phyloP scores from a whole-genome alignment of 2,113 vertebrate species.

The Tautogolabrus adspersus region DNA sequence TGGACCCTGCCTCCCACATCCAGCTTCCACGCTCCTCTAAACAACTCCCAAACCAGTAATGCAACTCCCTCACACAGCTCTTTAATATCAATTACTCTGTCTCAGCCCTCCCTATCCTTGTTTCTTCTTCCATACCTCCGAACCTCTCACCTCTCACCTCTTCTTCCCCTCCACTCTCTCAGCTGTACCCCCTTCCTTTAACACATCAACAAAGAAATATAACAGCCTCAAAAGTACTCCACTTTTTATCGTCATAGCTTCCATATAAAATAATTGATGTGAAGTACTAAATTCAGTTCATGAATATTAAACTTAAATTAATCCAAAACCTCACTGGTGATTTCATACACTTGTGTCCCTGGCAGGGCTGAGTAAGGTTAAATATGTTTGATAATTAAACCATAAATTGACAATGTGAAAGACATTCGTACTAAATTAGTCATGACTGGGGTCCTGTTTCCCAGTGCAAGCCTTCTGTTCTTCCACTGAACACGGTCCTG shows the following conservation, averaged over 20 bases:
- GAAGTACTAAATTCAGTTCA: neutral
- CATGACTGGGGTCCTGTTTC: neutral
- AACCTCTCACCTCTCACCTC: neutral
- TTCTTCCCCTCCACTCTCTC: neutral
- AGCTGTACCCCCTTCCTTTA: neutral
- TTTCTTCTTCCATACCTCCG: constrained; percentile 10
- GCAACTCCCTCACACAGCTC: constrained; percentile 39
- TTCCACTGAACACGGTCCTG: neutral
- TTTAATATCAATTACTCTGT: constrained; percentile 44
- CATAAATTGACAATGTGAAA: constrained; percentile 22
- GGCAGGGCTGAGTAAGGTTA: constrained; percentile 4
- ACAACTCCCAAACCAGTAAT: too few relatives aligned
- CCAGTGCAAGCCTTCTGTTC: neutral
- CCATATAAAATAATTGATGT: constrained; percentile 3
- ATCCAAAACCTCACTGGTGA: neutral
- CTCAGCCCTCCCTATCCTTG: neutral
- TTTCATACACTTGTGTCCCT: constrained; percentile 1
- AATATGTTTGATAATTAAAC: constrained; percentile 43
- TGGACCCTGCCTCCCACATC: constrained; percentile 45
- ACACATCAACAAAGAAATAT: neutral
- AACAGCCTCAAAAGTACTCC: neutral
- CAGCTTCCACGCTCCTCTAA: constrained; percentile 2
- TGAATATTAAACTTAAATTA: constrained; percentile 21
- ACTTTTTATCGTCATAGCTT: neutral
- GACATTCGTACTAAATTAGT: constrained; percentile 23